Conservation (phyloP, 92 coral and sea anemone species). For the Galaxea fascicularis region DNA sequence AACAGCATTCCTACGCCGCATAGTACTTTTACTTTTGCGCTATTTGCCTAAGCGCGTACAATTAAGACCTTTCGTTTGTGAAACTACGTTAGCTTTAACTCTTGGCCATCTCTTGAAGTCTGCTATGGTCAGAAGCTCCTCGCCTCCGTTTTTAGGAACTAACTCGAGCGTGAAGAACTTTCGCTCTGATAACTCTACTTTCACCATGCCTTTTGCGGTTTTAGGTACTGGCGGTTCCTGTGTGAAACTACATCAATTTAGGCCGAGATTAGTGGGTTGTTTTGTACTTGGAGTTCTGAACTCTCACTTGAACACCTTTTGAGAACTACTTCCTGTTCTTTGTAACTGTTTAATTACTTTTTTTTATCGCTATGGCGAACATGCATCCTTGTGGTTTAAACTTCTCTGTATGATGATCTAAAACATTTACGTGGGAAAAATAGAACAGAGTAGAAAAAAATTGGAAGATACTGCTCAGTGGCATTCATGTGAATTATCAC, state of each 20-base stretch:
- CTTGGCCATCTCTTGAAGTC: not conserved
- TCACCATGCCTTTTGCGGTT: not conserved
- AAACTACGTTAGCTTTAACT: too few species aligned
- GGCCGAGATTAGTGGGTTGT: not conserved
- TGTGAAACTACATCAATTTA: not conserved
- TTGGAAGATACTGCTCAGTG: not conserved
- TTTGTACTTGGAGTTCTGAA: not conserved
- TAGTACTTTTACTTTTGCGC: too few species aligned
- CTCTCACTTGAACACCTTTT: not conserved
- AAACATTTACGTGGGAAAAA: too few species aligned
- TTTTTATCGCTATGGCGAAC: not conserved
- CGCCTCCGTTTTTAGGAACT: too few species aligned
- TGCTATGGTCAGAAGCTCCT: not conserved
- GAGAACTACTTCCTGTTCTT: constrained; percentile 12
- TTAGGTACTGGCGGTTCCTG: too few species aligned
- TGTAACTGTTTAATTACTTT: not conserved
- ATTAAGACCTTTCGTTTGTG: too few species aligned
- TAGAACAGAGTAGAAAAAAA: too few species aligned
- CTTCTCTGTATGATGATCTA: not conserved
- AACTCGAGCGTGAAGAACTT: not conserved
- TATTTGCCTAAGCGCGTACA: too few species aligned
- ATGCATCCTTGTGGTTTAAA: not conserved
- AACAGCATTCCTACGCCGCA: too few species aligned
- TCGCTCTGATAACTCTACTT: not conserved
- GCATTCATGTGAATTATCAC: too few species aligned